A percentile compares a stretch with the other conserved stretches of the same genome.
phyloP scores from a whole-genome alignment of 1,140 invertebrate species.

The Lepidurus packardi region DNA sequence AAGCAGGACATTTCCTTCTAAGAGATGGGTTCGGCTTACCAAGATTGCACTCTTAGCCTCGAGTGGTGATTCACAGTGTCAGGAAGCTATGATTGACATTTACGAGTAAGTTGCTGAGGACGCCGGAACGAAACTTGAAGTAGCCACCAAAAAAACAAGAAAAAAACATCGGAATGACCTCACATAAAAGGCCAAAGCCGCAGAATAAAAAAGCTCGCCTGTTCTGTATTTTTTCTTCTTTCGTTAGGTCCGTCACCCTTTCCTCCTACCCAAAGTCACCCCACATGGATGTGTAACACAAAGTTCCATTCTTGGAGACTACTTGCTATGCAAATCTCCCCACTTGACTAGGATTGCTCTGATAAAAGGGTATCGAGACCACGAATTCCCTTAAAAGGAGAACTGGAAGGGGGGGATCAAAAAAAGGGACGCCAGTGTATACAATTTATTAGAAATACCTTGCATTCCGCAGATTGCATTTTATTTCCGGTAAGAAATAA shows the following conservation, averaged over 20 bases:
- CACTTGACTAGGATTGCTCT: constrained; percentile 10
- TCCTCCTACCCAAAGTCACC: not conserved
- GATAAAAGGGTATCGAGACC: constrained; percentile 19
- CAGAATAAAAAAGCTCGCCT: not conserved
- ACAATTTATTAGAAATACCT: constrained; percentile 26
- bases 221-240: not conserved
- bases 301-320: constrained; percentile 12
- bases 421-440: not conserved
- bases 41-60: not conserved
- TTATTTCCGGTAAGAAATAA: not conserved
- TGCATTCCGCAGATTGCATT: constrained; percentile 22
- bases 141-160: not conserved
- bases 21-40: not conserved
- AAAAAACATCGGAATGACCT: constrained; percentile 5
- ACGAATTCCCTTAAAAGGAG: not conserved
- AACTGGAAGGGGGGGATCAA: not conserved
- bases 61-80: constrained; percentile 17
- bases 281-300: not conserved
- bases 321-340: constrained; percentile 21
- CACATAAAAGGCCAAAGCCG: constrained; percentile 10
- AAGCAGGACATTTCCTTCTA: not conserved
- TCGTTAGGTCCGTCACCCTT: not conserved
- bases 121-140: not conserved
- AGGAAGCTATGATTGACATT: constrained; percentile 22
- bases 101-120: not conserved